Percentiles rank a stretch among this genome's conserved stretches.
phyloP scores from a whole-genome alignment of 2,888 invertebrate genomes.

The Prosapia bicincta region DNA sequence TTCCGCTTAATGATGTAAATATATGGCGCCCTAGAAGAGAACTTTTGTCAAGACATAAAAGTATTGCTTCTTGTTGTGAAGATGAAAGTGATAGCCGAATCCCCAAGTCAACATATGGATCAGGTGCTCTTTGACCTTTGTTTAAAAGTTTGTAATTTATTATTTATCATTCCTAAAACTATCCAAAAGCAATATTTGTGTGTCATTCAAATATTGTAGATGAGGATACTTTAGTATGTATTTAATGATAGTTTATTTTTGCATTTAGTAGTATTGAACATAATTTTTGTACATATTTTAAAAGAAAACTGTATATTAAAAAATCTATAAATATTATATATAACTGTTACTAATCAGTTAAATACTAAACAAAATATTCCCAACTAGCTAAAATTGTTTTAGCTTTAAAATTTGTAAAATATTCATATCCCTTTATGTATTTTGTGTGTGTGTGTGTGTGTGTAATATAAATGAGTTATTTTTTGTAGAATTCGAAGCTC shows the following conservation, averaged over 20 bases:
- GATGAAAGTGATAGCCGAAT: conserved; percentile 14
- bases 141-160: conserved; percentile 12
- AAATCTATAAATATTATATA: too few relatives aligned
- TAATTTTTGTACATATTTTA: too few relatives aligned
- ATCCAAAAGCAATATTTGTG: too few relatives aligned
- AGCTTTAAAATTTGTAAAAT: too few relatives aligned
- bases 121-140: conserved; percentile 16
- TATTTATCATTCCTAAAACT: neutral
- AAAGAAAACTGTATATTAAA: too few relatives aligned
- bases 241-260: neutral
- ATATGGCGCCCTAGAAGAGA: conserved; percentile 23
- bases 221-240: neutral
- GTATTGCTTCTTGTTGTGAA: neutral
- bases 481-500: too few relatives aligned
- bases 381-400: too few relatives aligned
- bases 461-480: too few relatives aligned
- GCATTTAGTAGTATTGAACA: neutral
- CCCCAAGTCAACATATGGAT: conserved; percentile 14
- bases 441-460: too few relatives aligned
- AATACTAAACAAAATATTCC: too few relatives aligned
- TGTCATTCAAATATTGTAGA: neutral
- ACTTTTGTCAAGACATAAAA: neutral
- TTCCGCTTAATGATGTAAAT: conserved; percentile 55
- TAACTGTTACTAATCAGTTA: too few relatives aligned
- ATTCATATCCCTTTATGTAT: too few relatives aligned